Conservation (phyloP, 2,888 invertebrate genomes). For the Theretra japonica region DNA sequence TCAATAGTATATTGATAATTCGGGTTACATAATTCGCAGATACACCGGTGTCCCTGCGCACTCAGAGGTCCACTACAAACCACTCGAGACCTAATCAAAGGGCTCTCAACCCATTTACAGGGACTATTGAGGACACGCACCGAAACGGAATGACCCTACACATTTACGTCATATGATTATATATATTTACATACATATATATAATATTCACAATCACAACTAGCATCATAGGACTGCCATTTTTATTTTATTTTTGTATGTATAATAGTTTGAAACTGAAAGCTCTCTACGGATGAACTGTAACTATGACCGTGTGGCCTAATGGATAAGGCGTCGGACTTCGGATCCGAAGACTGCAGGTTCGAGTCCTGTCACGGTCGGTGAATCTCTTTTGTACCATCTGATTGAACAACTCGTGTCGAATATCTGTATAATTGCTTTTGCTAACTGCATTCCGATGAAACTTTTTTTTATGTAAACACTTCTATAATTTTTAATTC, state of each 20-base stretch:
- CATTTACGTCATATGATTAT: background rate
- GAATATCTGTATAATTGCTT: no score
- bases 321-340: constrained; percentile 90
- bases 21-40: background rate
- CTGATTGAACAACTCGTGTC: background rate
- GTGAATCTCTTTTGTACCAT: constrained; percentile 11
- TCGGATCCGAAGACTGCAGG: constrained; percentile 90
- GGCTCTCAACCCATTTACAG: constrained; percentile 36
- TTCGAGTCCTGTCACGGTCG: constrained; percentile 90
- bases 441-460: no score
- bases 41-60: background rate
- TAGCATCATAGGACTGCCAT: no score
- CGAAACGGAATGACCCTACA: constrained; percentile 19
- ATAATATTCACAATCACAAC: no score
- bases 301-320: constrained; percentile 85
- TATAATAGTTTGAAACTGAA: no score
- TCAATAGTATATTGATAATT: background rate
- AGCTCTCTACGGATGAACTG: background rate
- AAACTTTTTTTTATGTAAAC: no score
- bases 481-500: no score
- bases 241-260: no score
- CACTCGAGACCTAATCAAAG: constrained; percentile 33
- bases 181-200: no score
- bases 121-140: constrained; percentile 9
- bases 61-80: constrained; percentile 14